Base-by-base conservation (phyloP, 2,888 invertebrate species). In the Drosophila flavopinicola region DNA sequence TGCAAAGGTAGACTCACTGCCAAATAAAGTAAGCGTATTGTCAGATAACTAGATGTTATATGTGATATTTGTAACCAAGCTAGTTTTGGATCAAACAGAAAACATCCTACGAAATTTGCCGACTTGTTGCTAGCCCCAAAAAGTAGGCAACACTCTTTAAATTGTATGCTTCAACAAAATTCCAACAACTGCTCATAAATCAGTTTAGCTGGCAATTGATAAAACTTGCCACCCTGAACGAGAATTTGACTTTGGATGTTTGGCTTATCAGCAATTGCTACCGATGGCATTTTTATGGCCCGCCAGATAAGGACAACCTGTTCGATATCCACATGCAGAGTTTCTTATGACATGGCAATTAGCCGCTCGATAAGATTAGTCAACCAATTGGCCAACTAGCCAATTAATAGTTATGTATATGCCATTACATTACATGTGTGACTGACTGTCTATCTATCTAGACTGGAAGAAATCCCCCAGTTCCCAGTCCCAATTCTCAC, bases 371-470 rank as follows among this genome's bases (percentile, higher is more conserved):
- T 73, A 61, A 73, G 73, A 75, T 75, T 66, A 61, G 17, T 30
- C 30, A 35, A 13, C n/a, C 37, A 53, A 59, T 56, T 57, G 51
- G 30, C 13, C 20, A 20, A 20, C 4, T 20, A 4, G 20, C 20
- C 53, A 76, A 74, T 76, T 83, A 61, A 65, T 58, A 49, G 59
- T 37, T 29, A 57, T 44, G 25, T 59, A 57, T 41, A 32, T 9
- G 5, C 29, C 24, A 51, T 35, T 57, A 13, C 27, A 23, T 9
- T 39, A 29, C 33, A 48, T 29, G 25, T 15, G 35, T 25, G 27
- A 7, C 24, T 15, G 7, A 48, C 11, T 9, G 9, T 7, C 17
- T 6, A 10, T 1, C 25, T 0, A 7, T 5, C 17, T 9, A 2
- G n/a, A n/a, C n/a, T n/a, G n/a, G n/a, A n/a, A n/a, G n/a, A n/a